Evolutionary conservation across 2,797 vertebrate species (phyloP).

Genomic region (Danio choprae): DNA sequence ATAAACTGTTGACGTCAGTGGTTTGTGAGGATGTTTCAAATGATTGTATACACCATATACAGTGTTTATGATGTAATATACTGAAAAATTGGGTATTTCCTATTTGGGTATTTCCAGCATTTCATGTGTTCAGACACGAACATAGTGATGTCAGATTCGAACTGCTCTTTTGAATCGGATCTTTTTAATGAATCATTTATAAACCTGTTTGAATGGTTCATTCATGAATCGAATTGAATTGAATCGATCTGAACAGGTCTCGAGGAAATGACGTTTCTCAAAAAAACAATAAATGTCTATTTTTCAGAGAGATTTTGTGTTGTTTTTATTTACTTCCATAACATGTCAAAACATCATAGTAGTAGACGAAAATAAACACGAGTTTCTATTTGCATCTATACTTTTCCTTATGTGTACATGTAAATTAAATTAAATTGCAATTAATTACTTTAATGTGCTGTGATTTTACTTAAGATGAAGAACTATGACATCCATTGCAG

Average conservation of each 20-base stretch:
- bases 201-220: neutral
- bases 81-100: neutral
- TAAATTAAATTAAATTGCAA: too few relatives aligned
- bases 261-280: neutral
- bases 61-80: neutral
- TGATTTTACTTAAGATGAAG: too few relatives aligned
- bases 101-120: neutral
- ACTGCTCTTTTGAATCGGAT: slow-evolving; percentile 6
- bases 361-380: too few relatives aligned
- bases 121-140: neutral
- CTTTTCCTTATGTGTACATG: too few relatives aligned
- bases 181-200: slow-evolving; percentile 1
- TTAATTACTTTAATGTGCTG: too few relatives aligned
- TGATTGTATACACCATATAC: too few relatives aligned
- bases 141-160: neutral
- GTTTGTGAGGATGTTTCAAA: neutral
- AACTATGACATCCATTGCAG: too few relatives aligned
- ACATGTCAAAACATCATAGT: too few relatives aligned
- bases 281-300: too few relatives aligned
- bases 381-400: too few relatives aligned
- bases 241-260: neutral
- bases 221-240: neutral
- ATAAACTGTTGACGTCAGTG: neutral
- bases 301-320: too few relatives aligned
- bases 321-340: too few relatives aligned